These are phyloP conservation scores for Pemphigus obesinymphae DNA, from an alignment of 1,140 invertebrate species.

Conservation along the genomic window DNA sequence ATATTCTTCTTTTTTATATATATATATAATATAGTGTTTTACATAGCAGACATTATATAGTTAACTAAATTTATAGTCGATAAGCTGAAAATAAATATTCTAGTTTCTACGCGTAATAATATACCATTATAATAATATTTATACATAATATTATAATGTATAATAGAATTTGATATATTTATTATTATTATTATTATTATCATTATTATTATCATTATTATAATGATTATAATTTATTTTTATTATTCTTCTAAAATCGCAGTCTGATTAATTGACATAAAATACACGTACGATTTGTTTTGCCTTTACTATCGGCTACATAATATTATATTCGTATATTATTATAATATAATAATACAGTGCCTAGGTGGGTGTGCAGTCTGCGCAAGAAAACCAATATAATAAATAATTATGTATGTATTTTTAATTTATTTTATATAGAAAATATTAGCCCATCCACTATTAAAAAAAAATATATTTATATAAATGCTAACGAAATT, in stretches of 20 bases:
- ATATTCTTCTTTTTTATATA: neutral
- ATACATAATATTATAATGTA: too few relatives aligned
- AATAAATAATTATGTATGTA: too few relatives aligned
- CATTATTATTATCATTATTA: neutral
- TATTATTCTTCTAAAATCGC: constrained; percentile 35
- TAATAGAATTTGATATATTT: neutral
- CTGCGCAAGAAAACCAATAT: neutral
- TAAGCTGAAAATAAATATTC: constrained; percentile 8
- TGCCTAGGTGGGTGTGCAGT: constrained; percentile 13
- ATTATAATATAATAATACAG: too few relatives aligned
- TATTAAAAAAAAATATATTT: neutral
- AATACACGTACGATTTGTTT: constrained; percentile 39
- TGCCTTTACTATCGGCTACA: constrained; percentile 25
- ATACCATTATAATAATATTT: too few relatives aligned
- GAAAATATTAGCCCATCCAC: neutral
- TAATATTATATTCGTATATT: too few relatives aligned
- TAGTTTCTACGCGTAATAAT: neutral
- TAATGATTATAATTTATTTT: neutral
- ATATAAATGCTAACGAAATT: neutral
- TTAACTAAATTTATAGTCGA: neutral
- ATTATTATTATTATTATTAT: neutral
- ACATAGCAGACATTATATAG: neutral
- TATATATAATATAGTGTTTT: neutral
- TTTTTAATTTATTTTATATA: too few relatives aligned
- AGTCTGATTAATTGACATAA: constrained; percentile 40